Evolutionary conservation across 2,888 invertebrate species (phyloP).

Genomic region (Portevinia maculata): DNA sequence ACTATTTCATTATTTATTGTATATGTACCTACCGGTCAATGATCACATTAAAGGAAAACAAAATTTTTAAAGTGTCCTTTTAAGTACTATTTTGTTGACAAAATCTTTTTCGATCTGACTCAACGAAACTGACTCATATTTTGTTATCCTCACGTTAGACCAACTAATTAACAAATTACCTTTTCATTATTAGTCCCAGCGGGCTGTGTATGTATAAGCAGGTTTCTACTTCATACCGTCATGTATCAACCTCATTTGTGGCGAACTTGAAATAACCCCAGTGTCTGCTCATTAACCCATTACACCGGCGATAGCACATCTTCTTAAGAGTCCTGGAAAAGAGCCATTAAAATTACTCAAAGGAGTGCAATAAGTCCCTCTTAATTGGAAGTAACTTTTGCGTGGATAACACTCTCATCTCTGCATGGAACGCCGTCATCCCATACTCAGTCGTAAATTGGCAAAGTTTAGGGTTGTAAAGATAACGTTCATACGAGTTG

Average conservation of each 20-base stretch:
- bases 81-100: no score
- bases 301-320: constrained; percentile 29
- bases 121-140: background rate
- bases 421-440: constrained; percentile 20
- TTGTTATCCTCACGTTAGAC: background rate
- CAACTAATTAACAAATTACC: constrained; percentile 70
- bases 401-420: constrained; percentile 38
- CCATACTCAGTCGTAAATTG: constrained; percentile 66
- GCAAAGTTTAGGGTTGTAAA: constrained; percentile 65
- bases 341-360: constrained; percentile 70
- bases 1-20: no score
- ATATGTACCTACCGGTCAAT: no score
- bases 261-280: constrained; percentile 57
- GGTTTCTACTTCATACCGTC: constrained; percentile 16
- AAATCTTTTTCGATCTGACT: background rate
- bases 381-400: constrained; percentile 69
- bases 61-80: no score
- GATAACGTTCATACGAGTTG: constrained; percentile 58
- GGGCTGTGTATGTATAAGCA: constrained; percentile 11
- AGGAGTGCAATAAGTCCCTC: constrained; percentile 69
- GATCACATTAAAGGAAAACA: no score
- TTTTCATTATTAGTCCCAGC: constrained; percentile 56
- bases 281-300: constrained; percentile 54
- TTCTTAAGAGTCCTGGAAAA: constrained; percentile 30
- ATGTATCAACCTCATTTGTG: constrained; percentile 46